These are phyloP conservation scores for Pogonocichla stellata DNA, from an alignment of 2,113 vertebrate genomes.

Conservation along the genomic window DNA sequence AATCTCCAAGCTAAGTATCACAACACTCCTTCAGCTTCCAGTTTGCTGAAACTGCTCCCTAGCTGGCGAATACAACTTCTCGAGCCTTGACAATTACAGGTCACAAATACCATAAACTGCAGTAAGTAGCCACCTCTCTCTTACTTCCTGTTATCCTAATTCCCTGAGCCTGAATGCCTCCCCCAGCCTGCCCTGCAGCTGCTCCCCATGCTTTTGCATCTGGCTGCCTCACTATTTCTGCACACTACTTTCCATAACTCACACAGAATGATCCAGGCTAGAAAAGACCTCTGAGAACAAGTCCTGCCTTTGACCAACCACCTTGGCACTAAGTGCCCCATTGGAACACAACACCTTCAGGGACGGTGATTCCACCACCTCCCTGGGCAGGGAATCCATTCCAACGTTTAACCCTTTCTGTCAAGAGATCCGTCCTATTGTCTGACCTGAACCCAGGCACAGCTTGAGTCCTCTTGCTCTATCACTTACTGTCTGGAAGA, in stretches of 20 bases:
- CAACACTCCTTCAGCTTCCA: not conserved
- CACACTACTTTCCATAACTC: accelerated
- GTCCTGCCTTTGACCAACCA: not conserved
- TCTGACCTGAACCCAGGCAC: not conserved
- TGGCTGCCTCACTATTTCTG: not conserved
- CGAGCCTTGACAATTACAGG: too few species aligned
- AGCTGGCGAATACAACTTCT: accelerated
- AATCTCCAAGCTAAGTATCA: accelerated
- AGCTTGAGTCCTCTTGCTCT: not conserved
- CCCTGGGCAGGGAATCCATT: not conserved
- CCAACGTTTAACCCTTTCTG: accelerated
- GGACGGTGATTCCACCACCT: not conserved
- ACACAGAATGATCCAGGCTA: not conserved
- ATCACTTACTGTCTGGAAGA: not conserved
- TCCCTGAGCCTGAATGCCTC: not conserved
- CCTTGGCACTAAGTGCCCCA: not conserved
- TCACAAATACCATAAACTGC: not conserved
- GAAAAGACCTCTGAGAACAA: not conserved
- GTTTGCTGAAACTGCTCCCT: not conserved
- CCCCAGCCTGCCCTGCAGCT: not conserved
- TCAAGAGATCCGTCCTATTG: not conserved
- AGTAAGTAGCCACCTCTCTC: not conserved
- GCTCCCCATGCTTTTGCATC: not conserved
- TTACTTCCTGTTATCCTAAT: accelerated
- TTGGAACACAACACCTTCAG: not conserved